These are phyloP conservation scores for Cryptosula pallasiana DNA, from an alignment of 2,888 invertebrate genomes.

Conservation along the genomic window DNA sequence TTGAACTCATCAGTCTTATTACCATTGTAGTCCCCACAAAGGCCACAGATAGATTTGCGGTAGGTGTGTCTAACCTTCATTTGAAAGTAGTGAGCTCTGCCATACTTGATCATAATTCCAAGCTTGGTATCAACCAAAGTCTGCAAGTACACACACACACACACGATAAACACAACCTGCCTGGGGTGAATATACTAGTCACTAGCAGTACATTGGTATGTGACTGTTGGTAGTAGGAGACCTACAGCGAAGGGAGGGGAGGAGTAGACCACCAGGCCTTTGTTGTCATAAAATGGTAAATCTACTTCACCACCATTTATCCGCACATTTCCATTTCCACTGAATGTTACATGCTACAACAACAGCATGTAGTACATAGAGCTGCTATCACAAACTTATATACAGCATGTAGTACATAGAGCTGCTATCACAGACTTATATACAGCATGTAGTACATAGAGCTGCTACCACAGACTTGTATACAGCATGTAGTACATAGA, in stretches of 20 bases:
- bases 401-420: no score
- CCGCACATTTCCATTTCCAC: neutral
- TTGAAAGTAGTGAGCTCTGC: neutral
- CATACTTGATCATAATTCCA: neutral
- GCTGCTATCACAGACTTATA: no score
- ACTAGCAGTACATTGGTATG: no score
- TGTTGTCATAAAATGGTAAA: neutral
- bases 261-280: neutral
- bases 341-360: neutral
- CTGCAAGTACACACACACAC: neutral
- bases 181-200: no score
- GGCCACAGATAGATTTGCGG: conserved; percentile 73
- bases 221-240: neutral
- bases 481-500: no score
- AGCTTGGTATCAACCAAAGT: neutral
- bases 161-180: neutral
- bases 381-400: no score
- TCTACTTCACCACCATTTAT: neutral
- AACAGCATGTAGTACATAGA: no score
- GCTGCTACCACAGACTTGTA: no score
- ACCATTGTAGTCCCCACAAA: conserved; percentile 90
- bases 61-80: conserved; percentile 39
- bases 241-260: neutral
- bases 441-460: no score
- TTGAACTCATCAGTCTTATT: conserved; percentile 71